Percentiles rank a stretch among this genome's conserved stretches.
Evolutionary conservation across 2,797 vertebrate species (phyloP).

Genomic region (Enteromius afrohamiltoni): DNA sequence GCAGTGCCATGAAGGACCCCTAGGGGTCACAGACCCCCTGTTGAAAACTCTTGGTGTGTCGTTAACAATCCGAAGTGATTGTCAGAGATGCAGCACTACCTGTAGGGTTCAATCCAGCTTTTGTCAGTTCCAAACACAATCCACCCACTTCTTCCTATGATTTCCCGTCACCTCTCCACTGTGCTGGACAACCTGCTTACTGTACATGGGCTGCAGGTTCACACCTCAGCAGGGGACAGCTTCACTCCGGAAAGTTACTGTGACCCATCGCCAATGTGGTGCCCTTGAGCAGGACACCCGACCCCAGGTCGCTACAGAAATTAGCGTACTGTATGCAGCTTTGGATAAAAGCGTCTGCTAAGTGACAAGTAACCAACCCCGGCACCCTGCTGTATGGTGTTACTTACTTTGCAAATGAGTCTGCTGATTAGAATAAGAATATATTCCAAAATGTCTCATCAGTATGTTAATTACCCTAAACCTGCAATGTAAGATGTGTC

Average conservation of each 20-base stretch:
- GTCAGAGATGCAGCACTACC: not conserved
- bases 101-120: not conserved
- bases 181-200: constrained; percentile 2
- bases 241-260: constrained; percentile 10
- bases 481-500: constrained; percentile 43
- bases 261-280: not conserved
- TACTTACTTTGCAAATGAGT: constrained; percentile 45
- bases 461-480: constrained; percentile 47
- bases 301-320: constrained; percentile 32
- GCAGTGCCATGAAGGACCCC: not conserved
- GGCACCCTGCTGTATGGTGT: constrained; percentile 43
- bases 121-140: not conserved
- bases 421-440: constrained; percentile 50
- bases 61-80: not conserved
- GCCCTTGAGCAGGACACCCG: constrained; percentile 35
- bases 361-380: constrained; percentile 43
- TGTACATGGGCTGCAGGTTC: constrained; percentile 3
- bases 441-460: constrained; percentile 48
- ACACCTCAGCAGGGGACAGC: constrained; percentile 6
- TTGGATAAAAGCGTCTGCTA: constrained; percentile 36
- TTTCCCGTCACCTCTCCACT: not conserved
- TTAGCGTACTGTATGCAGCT: constrained; percentile 15
- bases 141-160: not conserved
- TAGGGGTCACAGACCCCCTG: not conserved
- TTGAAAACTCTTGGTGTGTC: not conserved